phyloP scores from a whole-genome alignment of 2,797 vertebrate species.

The Sebastes cheni region DNA sequence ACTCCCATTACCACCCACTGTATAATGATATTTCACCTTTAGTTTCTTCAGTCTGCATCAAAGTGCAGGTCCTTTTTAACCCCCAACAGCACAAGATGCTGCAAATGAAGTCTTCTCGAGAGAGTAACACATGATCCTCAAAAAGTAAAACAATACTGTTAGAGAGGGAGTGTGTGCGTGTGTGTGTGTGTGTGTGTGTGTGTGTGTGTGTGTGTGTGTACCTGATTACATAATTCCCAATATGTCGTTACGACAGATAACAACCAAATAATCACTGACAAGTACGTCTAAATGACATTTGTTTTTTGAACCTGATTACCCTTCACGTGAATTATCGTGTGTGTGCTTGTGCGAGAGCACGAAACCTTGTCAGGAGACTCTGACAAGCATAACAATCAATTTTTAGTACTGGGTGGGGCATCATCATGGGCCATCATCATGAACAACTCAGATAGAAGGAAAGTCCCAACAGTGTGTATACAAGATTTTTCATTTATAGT shows the following conservation, averaged over 20 bases:
- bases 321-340: background rate
- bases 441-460: constrained; percentile 25
- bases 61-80: background rate
- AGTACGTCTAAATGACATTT: constrained; percentile 12
- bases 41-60: background rate
- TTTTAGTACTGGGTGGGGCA: constrained; percentile 21
- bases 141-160: background rate
- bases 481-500: constrained; percentile 2
- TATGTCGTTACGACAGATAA: background rate
- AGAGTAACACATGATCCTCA: background rate
- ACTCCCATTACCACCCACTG: constrained; percentile 5
- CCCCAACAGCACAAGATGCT: background rate
- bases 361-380: background rate
- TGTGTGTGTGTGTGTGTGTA: background rate
- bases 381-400: background rate
- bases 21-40: constrained; percentile 32
- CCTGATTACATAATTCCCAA: background rate
- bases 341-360: background rate
- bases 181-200: background rate
- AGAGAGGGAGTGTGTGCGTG: background rate
- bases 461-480: constrained; percentile 9
- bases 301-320: background rate
- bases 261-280: constrained; percentile 10
- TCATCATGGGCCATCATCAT: constrained; percentile 1
- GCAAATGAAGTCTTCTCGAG: background rate